Base-by-base conservation (phyloP, 2,113 vertebrate species). In the Phoxinus phoxinus region DNA sequence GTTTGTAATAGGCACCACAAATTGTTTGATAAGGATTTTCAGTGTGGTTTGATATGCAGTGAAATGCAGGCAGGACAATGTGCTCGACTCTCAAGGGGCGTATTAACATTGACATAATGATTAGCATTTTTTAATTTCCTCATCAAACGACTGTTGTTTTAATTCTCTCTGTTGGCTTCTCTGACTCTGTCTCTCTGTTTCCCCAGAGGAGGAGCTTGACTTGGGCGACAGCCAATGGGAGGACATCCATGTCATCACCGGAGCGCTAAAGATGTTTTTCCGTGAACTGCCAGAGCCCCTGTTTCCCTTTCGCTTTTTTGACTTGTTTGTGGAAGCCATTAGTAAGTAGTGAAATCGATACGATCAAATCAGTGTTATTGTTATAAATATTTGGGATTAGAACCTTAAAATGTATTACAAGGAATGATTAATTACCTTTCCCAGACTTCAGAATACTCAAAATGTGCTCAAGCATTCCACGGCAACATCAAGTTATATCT, bases 201-300 rank as follows among this genome's bases (percentile, higher is more conserved):
- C 96, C 95, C 95, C 94, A 99, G 98, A 99, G 96, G 97, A 98
- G 94, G 95, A 96, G 92, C 95, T 98, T 94, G 96, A 99, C 96
- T 97, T 99, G 96, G 97, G 97, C 89, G 96, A 97, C 95, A 96
- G 94, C 95, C 97, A 98, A 95, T 98, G 97, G 97, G 97, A 98
- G 95, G 98, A 99, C 95, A 95, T 99, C 94, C 97, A 99, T 89
- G 97, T 99, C 90, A 95, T 99, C 96, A 98, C 97, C 78, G 98
- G 97, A 95, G 98, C 97, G 90, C 97, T 99, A 91, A 99, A 99
- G 95, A 95, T 99, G 97, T 99, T 99, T 96, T 98, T 98, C 95
- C 96, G 97, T 90, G 97, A 98, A 94, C 96, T 99, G 93, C 96
- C 97, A 79, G 97, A 99, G 92, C 98, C 97, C 13, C 95, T 99